Evolutionary conservation across 2,797 vertebrate genomes (phyloP).

Genomic region (Enteromius mattozi): DNA sequence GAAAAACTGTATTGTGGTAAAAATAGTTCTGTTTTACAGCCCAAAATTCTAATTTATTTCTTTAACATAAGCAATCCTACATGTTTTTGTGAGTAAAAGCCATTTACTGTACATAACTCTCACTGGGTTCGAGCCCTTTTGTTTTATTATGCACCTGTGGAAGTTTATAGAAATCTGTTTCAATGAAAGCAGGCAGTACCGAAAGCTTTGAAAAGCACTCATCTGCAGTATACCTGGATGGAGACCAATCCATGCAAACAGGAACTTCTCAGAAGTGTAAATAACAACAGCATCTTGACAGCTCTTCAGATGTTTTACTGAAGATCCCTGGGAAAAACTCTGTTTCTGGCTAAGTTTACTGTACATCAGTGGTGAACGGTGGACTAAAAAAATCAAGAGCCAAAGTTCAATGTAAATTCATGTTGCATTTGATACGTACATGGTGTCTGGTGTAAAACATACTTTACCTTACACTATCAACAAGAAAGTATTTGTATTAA

Average conservation of each 20-base stretch:
- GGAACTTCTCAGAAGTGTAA: slow-evolving; percentile 24
- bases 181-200: neutral
- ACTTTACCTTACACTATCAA: neutral
- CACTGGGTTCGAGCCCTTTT: slow-evolving; percentile 43
- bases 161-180: slow-evolving; percentile 46
- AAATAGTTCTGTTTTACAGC: slow-evolving; percentile 26
- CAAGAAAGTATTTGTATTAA: neutral
- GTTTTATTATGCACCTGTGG: slow-evolving; percentile 48
- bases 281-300: slow-evolving; percentile 25
- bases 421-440: neutral
- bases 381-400: neutral
- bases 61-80: slow-evolving; percentile 9
- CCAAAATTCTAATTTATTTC: slow-evolving; percentile 22
- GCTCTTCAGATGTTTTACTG: slow-evolving; percentile 26
- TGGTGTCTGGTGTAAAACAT: neutral
- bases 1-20: slow-evolving; percentile 26
- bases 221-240: slow-evolving; percentile 12
- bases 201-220: slow-evolving; percentile 21
- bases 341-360: neutral
- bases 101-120: slow-evolving; percentile 43
- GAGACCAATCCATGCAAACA: slow-evolving; percentile 29
- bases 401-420: neutral
- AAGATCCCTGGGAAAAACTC: neutral
- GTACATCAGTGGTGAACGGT: neutral
- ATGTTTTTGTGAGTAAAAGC: slow-evolving; percentile 16